A percentile compares a stretch with the other conserved stretches of the same genome.
These are phyloP conservation scores for Drosophila sturtevanti DNA, from an alignment of 1,140 invertebrate species.

Conservation along the genomic window DNA sequence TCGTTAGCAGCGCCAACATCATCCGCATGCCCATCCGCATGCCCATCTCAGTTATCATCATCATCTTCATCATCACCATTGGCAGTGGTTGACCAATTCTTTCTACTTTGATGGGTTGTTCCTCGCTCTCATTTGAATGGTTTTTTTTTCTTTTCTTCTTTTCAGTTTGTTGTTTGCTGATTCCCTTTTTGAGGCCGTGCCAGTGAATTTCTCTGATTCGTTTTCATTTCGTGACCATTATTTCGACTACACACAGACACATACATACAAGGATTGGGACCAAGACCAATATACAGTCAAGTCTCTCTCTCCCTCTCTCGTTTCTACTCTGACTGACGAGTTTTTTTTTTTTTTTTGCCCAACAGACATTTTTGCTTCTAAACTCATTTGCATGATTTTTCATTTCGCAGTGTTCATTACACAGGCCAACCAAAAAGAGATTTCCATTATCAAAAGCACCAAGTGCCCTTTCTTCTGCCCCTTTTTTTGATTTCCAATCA, in stretches of 20 bases:
- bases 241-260: slow-evolving; percentile 32
- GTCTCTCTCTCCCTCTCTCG: neutral
- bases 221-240: slow-evolving; percentile 67
- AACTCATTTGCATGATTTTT: slow-evolving; percentile 77
- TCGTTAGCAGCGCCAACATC: slow-evolving; percentile 10
- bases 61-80: slow-evolving; percentile 37
- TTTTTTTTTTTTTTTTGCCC: slow-evolving; percentile 26
- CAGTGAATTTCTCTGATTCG: slow-evolving; percentile 60
- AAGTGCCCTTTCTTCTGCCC: too few species aligned
- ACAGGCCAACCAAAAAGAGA: slow-evolving; percentile 34
- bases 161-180: neutral
- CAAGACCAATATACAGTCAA: neutral
- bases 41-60: neutral
- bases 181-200: neutral
- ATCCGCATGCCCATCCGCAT: neutral
- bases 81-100: slow-evolving; percentile 34
- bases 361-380: slow-evolving; percentile 49
- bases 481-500: slow-evolving; percentile 35
- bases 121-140: neutral
- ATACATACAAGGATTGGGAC: slow-evolving; percentile 5
- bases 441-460: neutral
- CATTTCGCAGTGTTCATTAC: slow-evolving; percentile 50
- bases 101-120: slow-evolving; percentile 7
- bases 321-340: too few species aligned
- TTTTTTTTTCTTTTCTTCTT: slow-evolving; percentile 9